Conservation (phyloP, 2,888 invertebrate genomes). For the Lochmaea crataegi region DNA sequence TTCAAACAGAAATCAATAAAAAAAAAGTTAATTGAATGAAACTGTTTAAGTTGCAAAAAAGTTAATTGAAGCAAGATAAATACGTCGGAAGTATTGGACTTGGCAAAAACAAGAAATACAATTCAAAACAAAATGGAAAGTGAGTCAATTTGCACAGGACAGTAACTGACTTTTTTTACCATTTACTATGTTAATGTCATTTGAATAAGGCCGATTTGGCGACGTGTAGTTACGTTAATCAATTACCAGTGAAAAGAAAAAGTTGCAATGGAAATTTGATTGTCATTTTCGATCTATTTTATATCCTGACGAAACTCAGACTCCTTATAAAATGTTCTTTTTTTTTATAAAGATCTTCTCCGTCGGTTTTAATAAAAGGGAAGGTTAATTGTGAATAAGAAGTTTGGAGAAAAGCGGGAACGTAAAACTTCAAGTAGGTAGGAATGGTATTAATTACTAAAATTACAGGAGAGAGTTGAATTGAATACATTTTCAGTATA, state of each 20-base stretch:
- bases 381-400: not conserved
- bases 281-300: no score
- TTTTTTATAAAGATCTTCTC: not conserved
- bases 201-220: not conserved
- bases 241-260: no score
- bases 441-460: not conserved
- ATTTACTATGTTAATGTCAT: not conserved
- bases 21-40: conserved; percentile 12
- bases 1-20: conserved; percentile 5
- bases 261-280: no score
- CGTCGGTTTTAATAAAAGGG: not conserved
- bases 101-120: not conserved
- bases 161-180: not conserved
- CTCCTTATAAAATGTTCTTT: not conserved
- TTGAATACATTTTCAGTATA: not conserved
- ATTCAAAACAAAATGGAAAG: conserved; percentile 5
- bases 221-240: no score
- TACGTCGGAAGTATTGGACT: not conserved
- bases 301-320: no score
- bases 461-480: not conserved
- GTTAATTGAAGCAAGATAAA: conserved; percentile 9
- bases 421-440: not conserved
- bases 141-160: not conserved
- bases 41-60: conserved; percentile 5
- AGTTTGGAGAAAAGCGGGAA: not conserved